Percentiles rank a stretch among this genome's conserved stretches.
Conservation (phyloP, 2,888 invertebrate species). For the Brenthis daphne region DNA sequence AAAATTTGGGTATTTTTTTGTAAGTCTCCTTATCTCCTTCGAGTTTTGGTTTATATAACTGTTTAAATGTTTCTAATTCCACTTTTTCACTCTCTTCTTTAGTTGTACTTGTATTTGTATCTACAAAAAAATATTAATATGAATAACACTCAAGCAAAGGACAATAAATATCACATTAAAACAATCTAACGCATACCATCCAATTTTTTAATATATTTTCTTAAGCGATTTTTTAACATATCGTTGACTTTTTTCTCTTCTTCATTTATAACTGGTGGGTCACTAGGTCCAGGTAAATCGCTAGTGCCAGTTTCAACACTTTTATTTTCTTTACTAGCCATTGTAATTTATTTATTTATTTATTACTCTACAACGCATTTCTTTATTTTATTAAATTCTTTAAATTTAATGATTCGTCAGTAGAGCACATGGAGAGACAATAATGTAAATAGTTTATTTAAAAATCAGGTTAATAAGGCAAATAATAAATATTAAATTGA, state of each 20-base stretch:
- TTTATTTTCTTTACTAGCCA: constrained; percentile 51
- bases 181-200: constrained; percentile 60
- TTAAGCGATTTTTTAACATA: constrained; percentile 73
- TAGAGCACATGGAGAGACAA: no score
- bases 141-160: not conserved
- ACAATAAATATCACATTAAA: not conserved
- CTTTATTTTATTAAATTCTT: no score
- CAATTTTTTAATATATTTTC: constrained; percentile 76
- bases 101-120: constrained; percentile 64
- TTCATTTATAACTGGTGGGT: constrained; percentile 40
- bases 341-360: constrained; percentile 35
- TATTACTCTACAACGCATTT: not conserved
- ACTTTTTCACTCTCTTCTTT: constrained; percentile 72
- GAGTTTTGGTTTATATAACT: constrained; percentile 78
- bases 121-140: constrained; percentile 45
- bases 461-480: no score
- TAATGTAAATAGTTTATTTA: no score
- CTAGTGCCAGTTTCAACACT: constrained; percentile 48
- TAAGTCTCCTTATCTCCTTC: constrained; percentile 76
- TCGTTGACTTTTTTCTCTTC: constrained; percentile 58
- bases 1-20: constrained; percentile 88
- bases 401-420: no score
- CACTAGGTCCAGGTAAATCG: constrained; percentile 27
- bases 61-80: constrained; percentile 81
- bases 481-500: no score